phyloP scores from a whole-genome alignment of 2,113 vertebrate species.

The Delphinus delphis region DNA sequence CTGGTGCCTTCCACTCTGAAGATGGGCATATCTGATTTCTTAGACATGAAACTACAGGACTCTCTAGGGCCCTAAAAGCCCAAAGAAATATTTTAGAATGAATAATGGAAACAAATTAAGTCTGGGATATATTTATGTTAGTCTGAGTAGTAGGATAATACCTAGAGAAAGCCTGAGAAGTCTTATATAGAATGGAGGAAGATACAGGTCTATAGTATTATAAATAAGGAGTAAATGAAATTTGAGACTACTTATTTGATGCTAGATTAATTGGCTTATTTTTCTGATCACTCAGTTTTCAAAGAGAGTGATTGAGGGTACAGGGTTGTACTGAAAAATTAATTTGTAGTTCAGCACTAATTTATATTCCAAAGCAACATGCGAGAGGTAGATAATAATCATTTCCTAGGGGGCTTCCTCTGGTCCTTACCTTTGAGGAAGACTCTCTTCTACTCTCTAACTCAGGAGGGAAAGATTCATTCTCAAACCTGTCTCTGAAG shows the following conservation, averaged over 20 bases:
- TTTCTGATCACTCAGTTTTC: slow-evolving; percentile 10
- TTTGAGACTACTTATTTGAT: neutral
- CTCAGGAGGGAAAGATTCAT: neutral
- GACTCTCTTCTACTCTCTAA: neutral
- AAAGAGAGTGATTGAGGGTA: neutral
- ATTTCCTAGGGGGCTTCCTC: neutral
- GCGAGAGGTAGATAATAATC: neutral
- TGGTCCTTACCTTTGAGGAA: neutral
- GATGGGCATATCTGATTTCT: neutral
- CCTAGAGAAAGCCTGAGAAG: neutral
- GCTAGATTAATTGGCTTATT: neutral
- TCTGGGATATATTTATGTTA: neutral
- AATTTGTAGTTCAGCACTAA: neutral
- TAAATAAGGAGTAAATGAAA: slow-evolving; percentile 21
- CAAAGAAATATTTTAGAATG: slow-evolving; percentile 4
- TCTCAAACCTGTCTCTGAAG: slow-evolving; percentile 1
- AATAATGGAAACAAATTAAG: neutral
- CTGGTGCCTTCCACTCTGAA: neutral
- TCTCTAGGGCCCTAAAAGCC: neutral
- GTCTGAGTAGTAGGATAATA: neutral
- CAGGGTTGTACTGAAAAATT: neutral
- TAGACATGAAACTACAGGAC: neutral
- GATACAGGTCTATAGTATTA: neutral
- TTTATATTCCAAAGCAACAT: neutral
- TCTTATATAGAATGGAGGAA: neutral